These are phyloP conservation scores for Babyrousa celebensis DNA, from an alignment of 2,797 vertebrate genomes.

Conservation along the genomic window DNA sequence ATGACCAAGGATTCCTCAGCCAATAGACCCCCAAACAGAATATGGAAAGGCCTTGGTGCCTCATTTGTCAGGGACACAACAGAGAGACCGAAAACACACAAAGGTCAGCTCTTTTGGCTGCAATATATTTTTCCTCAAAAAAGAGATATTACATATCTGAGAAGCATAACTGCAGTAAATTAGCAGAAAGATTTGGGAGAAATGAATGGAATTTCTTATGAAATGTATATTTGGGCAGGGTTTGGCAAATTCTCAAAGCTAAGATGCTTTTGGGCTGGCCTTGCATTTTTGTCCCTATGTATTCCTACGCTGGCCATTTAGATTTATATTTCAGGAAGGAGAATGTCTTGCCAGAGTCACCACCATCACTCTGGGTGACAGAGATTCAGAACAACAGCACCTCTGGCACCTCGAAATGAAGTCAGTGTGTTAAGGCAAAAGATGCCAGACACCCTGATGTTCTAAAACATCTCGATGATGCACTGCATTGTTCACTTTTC, in stretches of 20 bases:
- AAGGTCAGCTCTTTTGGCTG: slow-evolving; percentile 93
- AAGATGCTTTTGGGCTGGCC: background rate
- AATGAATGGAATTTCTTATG: slow-evolving; percentile 74
- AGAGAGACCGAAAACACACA: slow-evolving; percentile 92
- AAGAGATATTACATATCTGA: slow-evolving; percentile 87
- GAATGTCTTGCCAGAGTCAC: background rate
- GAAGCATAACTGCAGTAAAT: slow-evolving; percentile 83
- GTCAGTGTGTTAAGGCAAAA: slow-evolving; percentile 55
- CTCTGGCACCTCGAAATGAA: slow-evolving; percentile 67
- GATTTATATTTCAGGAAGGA: slow-evolving; percentile 52
- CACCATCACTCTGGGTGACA: slow-evolving; percentile 64
- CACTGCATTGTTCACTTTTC: background rate
- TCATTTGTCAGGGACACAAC: slow-evolving; percentile 93
- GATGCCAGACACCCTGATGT: background rate
- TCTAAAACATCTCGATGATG: slow-evolving; percentile 24
- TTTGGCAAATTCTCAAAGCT: slow-evolving; percentile 36
- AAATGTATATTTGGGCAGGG: background rate
- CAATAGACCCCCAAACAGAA: slow-evolving; percentile 92
- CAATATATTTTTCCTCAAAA: slow-evolving; percentile 87
- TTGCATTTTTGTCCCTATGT: background rate
- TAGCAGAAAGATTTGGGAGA: slow-evolving; percentile 80
- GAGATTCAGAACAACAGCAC: slow-evolving; percentile 52
- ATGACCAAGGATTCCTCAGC: slow-evolving; percentile 93
- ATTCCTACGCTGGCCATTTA: background rate
- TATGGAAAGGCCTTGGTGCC: slow-evolving; percentile 91